phyloP scores from a whole-genome alignment of 2,113 vertebrate species.

The Morphnarchus princeps region DNA sequence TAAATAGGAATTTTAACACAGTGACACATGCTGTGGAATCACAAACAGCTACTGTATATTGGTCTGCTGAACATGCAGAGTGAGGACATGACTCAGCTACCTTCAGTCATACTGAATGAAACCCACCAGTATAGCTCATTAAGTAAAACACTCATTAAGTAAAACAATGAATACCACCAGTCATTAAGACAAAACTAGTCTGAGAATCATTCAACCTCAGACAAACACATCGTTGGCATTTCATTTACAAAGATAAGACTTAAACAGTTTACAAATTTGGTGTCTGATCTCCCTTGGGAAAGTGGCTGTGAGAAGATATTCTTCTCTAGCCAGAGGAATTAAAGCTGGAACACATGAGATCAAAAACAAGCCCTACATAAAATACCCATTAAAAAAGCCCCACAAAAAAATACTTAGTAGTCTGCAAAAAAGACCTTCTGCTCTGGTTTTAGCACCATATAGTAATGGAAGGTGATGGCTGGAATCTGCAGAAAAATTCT shows the following conservation, averaged over 20 bases:
- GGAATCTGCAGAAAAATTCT: neutral
- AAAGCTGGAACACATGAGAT: neutral
- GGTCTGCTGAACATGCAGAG: neutral
- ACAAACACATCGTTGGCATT: neutral
- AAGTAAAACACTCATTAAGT: neutral
- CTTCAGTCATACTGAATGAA: neutral
- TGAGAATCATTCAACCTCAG: neutral
- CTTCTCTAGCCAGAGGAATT: neutral
- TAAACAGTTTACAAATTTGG: neutral
- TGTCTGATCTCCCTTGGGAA: neutral
- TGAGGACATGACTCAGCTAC: neutral
- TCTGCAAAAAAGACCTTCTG: neutral
- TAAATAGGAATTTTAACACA: slow-evolving; percentile 72
- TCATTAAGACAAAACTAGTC: neutral
- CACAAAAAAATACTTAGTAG: neutral
- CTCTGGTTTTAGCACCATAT: neutral
- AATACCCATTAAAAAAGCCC: neutral
- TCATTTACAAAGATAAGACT: neutral
- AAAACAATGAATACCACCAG: neutral
- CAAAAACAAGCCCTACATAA: neutral
- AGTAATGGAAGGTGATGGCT: neutral
- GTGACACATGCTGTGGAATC: slow-evolving; percentile 45
- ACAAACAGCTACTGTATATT: slow-evolving; percentile 16
- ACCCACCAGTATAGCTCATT: neutral
- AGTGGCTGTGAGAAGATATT: neutral